Evolutionary conservation across 2,888 invertebrate species (phyloP).

Genomic region (Eugnorisma glareosa): DNA sequence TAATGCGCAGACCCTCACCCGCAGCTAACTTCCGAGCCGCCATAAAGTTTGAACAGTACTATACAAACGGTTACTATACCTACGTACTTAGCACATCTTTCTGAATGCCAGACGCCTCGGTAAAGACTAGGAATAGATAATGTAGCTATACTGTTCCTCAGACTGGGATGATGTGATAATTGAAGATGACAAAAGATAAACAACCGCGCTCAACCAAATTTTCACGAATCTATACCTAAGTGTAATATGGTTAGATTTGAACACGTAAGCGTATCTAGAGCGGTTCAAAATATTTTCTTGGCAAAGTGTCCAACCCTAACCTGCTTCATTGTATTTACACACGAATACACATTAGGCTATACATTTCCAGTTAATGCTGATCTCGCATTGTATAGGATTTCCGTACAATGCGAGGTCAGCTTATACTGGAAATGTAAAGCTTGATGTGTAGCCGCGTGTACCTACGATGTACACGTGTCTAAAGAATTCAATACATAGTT

Average conservation of each 20-base stretch:
- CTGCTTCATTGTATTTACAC: conserved; percentile 39
- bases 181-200: not conserved
- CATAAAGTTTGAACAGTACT: too few species aligned
- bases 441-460: too few species aligned
- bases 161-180: not conserved
- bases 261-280: conserved; percentile 14
- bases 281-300: conserved; percentile 35
- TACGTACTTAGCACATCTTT: too few species aligned
- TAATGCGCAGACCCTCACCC: too few species aligned
- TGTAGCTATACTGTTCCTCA: not conserved
- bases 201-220: not conserved
- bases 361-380: too few species aligned
- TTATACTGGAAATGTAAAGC: too few species aligned
- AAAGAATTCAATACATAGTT: conserved; percentile 12
- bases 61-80: too few species aligned
- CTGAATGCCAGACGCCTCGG: not conserved
- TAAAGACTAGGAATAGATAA: not conserved
- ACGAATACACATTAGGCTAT: too few species aligned
- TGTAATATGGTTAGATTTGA: conserved; percentile 9
- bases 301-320: conserved; percentile 40
- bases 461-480: conserved; percentile 42
- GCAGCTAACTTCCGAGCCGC: too few species aligned
- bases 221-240: not conserved
- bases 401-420: too few species aligned
- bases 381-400: too few species aligned